These are phyloP conservation scores for Leptinotarsa haldemani DNA, from an alignment of 2,888 invertebrate species.

Conservation along the genomic window DNA sequence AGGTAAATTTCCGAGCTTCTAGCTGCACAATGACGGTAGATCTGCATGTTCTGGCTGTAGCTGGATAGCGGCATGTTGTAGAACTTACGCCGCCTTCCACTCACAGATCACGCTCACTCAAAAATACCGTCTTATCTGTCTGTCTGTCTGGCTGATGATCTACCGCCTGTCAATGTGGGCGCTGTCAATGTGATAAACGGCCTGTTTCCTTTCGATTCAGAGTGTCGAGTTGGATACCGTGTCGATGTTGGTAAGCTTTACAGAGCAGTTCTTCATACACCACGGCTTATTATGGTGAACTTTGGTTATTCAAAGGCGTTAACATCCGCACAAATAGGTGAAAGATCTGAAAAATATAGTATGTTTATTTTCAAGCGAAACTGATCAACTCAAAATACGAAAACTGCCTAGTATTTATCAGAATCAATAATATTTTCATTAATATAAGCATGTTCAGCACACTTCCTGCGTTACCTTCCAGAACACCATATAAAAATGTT, in stretches of 20 bases:
- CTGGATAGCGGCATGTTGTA: conserved; percentile 54
- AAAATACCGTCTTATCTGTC: conserved; percentile 52
- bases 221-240: conserved; percentile 30
- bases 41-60: conserved; percentile 60
- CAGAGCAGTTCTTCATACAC: conserved; percentile 42
- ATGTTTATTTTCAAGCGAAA: too few relatives aligned
- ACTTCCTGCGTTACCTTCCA: too few relatives aligned
- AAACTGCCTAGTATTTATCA: too few relatives aligned
- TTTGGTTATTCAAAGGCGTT: conserved; percentile 21
- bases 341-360: too few relatives aligned
- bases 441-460: too few relatives aligned
- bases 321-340: not conserved
- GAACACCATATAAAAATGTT: too few relatives aligned
- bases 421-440: too few relatives aligned
- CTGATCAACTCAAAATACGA: too few relatives aligned
- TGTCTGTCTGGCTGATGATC: conserved; percentile 52
- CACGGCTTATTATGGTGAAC: conserved; percentile 36
- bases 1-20: conserved; percentile 76
- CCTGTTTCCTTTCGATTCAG: conserved; percentile 33
- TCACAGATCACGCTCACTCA: conserved; percentile 52
- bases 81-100: conserved; percentile 49
- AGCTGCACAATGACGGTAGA: conserved; percentile 62
- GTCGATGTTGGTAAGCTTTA: conserved; percentile 59
- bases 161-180: conserved; percentile 57
- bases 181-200: conserved; percentile 56